phyloP scores from a whole-genome alignment of 2,113 vertebrate species.

The Heterochromis multidens region DNA sequence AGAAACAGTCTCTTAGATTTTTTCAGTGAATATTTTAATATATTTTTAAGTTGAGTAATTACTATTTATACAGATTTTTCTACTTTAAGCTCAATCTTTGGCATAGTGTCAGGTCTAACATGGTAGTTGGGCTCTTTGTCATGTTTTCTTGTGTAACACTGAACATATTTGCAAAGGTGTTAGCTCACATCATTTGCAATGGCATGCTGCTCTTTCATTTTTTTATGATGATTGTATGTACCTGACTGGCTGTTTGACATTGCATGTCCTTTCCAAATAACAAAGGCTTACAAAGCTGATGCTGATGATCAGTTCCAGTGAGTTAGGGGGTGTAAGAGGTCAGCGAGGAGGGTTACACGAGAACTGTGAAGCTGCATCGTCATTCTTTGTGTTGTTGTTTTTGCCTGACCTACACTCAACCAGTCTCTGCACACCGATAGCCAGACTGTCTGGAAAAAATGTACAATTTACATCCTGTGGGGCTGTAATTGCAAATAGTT shows the following conservation, averaged over 20 bases:
- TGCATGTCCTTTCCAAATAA: not conserved
- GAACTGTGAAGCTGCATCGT: constrained; percentile 52
- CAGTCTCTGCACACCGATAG: constrained; percentile 38
- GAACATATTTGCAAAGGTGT: constrained; percentile 22
- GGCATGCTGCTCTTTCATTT: constrained; percentile 17
- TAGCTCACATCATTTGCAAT: constrained; percentile 1
- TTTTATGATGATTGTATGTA: not conserved
- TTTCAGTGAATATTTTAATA: constrained; percentile 51
- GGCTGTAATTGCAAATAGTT: constrained; percentile 39
- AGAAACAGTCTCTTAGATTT: constrained; percentile 22
- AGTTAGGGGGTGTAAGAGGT: not conserved
- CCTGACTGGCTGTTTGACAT: not conserved
- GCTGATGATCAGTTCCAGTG: not conserved
- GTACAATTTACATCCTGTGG: constrained; percentile 66
- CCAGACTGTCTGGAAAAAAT: constrained; percentile 58
- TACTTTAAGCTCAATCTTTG: constrained; percentile 47
- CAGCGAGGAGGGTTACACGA: constrained; percentile 31
- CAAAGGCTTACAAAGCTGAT: constrained; percentile 1
- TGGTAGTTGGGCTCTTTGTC: constrained; percentile 3
- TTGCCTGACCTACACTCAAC: constrained; percentile 20
- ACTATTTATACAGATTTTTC: constrained; percentile 76
- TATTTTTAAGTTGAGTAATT: constrained; percentile 62
- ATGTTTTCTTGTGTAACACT: constrained; percentile 9
- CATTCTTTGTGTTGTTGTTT: constrained; percentile 37
- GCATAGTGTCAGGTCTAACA: not conserved